Percentiles rank a stretch among this genome's conserved stretches.
phyloP scores from a whole-genome alignment of 2,113 vertebrate species.

The Chaetops frenatus region DNA sequence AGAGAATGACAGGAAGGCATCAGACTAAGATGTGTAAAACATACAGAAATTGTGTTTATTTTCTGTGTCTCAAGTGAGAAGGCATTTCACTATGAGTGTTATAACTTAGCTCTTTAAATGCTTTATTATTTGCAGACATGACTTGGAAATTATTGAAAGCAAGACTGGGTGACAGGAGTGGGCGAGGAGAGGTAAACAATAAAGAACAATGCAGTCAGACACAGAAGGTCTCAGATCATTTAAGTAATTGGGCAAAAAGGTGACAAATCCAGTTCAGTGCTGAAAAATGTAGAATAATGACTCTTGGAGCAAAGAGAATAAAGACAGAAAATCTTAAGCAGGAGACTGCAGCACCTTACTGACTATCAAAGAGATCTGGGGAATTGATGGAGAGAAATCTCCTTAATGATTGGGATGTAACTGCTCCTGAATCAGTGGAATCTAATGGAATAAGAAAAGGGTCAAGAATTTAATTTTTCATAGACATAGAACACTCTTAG shows the following conservation, averaged over 20 bases:
- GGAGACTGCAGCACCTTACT: not conserved
- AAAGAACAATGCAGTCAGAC: constrained; percentile 22
- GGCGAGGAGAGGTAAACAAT: constrained; percentile 26
- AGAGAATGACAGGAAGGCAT: not conserved
- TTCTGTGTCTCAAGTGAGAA: constrained; percentile 1
- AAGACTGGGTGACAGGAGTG: not conserved
- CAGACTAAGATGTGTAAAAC: constrained; percentile 22
- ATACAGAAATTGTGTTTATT: not conserved
- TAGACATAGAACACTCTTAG: not conserved
- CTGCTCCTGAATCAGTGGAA: not conserved
- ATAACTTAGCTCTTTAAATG: not conserved
- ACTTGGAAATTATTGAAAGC: not conserved
- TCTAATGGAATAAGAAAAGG: not conserved
- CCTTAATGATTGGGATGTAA: not conserved
- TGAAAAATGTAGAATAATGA: constrained; percentile 36
- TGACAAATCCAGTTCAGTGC: constrained; percentile 22
- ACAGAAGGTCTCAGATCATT: constrained; percentile 48
- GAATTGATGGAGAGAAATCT: not conserved
- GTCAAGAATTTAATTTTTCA: not conserved
- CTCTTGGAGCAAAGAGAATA: not conserved
- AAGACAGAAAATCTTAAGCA: not conserved
- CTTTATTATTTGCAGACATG: constrained; percentile 23
- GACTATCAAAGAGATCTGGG: not conserved
- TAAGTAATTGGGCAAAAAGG: constrained; percentile 48
- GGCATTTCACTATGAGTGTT: constrained; percentile 3